A percentile compares a stretch with the other conserved stretches of the same genome.
phyloP scores from a whole-genome alignment of 2,888 invertebrate species.

The Acleris laterana region DNA sequence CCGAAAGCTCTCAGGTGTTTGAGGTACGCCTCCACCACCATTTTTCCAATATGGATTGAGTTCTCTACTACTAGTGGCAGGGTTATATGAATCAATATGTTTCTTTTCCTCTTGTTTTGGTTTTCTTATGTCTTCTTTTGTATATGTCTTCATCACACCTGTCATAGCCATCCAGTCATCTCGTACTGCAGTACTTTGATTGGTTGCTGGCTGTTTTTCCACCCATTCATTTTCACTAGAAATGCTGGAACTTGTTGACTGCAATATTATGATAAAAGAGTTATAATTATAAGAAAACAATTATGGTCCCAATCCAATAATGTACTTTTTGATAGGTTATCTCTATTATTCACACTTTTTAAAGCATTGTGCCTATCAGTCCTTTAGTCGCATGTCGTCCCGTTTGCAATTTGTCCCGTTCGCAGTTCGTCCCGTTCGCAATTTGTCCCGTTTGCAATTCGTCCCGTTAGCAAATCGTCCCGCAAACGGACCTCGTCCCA shows the following conservation, averaged over 20 bases:
- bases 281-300: too few relatives aligned
- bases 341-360: too few relatives aligned
- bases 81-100: constrained; percentile 86
- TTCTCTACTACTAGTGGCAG: constrained; percentile 89
- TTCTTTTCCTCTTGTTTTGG: constrained; percentile 79
- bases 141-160: constrained; percentile 75
- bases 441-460: too few relatives aligned
- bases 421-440: too few relatives aligned
- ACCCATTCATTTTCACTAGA: constrained; percentile 85
- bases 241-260: constrained; percentile 64
- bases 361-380: too few relatives aligned
- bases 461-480: too few relatives aligned
- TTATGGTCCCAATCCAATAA: too few relatives aligned
- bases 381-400: too few relatives aligned
- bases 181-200: constrained; percentile 61
- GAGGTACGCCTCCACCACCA: constrained; percentile 93
- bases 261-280: constrained; percentile 22
- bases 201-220: constrained; percentile 71
- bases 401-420: too few relatives aligned
- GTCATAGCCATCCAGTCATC: constrained; percentile 93
- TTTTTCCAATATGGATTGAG: constrained; percentile 97
- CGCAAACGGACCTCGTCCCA: too few relatives aligned
- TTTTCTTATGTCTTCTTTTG: constrained; percentile 75
- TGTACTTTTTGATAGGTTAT: too few relatives aligned
- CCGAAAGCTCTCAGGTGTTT: constrained; percentile 63